These are phyloP conservation scores for Eurois occulta DNA, from an alignment of 2,888 invertebrate genomes.

Conservation along the genomic window DNA sequence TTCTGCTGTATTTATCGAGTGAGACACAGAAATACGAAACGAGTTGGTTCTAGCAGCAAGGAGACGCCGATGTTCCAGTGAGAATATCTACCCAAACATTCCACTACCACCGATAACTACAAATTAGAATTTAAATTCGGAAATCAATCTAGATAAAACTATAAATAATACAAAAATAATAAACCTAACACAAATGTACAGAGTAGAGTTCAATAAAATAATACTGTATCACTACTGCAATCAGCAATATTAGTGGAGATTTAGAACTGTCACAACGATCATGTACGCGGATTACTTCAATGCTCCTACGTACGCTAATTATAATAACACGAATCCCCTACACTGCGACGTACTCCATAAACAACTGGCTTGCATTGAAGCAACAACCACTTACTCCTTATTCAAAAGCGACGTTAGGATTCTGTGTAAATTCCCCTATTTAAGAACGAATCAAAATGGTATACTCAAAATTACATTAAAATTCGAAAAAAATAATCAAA, in stretches of 20 bases:
- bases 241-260: constrained; percentile 83
- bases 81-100: constrained; percentile 58
- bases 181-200: constrained; percentile 87
- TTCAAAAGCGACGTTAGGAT: constrained; percentile 52
- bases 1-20: constrained; percentile 50
- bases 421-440: constrained; percentile 48
- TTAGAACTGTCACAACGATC: constrained; percentile 66
- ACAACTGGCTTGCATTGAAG: constrained; percentile 28
- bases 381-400: constrained; percentile 35
- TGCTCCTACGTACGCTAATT: constrained; percentile 48
- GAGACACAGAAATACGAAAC: constrained; percentile 56
- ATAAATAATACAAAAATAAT: constrained; percentile 81
- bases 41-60: constrained; percentile 45
- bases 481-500: constrained; percentile 49
- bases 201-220: constrained; percentile 87
- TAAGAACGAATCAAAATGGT: constrained; percentile 51
- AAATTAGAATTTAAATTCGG: constrained; percentile 71
- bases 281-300: constrained; percentile 61
- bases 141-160: constrained; percentile 82
- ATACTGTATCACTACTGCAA: constrained; percentile 88
- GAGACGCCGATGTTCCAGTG: constrained; percentile 44
- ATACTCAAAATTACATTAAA: constrained; percentile 45
- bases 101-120: constrained; percentile 55
- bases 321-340: constrained; percentile 35
- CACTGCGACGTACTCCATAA: constrained; percentile 25